Percentiles rank a stretch among this genome's conserved stretches.
Conservation (phyloP, 2,888 invertebrate species). For the Brachylomia viminalis region DNA sequence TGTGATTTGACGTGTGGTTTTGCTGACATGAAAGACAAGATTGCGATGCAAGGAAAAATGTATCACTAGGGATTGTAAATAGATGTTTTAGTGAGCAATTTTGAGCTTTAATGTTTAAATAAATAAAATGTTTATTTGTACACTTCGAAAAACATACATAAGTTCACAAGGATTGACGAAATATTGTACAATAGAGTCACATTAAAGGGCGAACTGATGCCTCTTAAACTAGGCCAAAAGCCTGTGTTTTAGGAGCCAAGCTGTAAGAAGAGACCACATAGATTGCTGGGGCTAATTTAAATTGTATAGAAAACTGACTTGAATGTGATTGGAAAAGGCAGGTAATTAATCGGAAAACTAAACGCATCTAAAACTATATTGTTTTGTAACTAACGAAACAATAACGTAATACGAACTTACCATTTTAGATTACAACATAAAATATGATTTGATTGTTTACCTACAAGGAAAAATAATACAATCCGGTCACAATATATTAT, state of each 20-base stretch:
- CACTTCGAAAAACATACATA: no score
- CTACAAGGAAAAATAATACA: neutral
- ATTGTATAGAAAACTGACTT: neutral
- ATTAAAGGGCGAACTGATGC: no score
- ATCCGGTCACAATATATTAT: neutral
- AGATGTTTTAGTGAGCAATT: neutral
- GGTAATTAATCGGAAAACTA: neutral
- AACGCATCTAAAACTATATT: neutral
- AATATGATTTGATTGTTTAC: neutral
- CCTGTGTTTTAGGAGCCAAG: no score
- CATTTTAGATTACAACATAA: neutral
- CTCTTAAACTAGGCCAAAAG: no score
- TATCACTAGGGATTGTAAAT: no score
- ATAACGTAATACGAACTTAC: neutral
- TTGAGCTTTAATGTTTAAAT: neutral
- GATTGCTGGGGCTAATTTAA: neutral
- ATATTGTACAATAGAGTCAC: no score
- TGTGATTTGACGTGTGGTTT: constrained; percentile 38
- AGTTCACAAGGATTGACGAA: no score
- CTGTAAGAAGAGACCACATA: neutral
- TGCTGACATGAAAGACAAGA: neutral
- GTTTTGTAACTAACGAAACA: neutral
- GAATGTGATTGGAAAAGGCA: neutral
- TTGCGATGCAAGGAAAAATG: neutral
- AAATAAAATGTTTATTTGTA: no score